Conservation (phyloP, 2,113 vertebrate species). For the Ophthalmolycus amberensis region DNA sequence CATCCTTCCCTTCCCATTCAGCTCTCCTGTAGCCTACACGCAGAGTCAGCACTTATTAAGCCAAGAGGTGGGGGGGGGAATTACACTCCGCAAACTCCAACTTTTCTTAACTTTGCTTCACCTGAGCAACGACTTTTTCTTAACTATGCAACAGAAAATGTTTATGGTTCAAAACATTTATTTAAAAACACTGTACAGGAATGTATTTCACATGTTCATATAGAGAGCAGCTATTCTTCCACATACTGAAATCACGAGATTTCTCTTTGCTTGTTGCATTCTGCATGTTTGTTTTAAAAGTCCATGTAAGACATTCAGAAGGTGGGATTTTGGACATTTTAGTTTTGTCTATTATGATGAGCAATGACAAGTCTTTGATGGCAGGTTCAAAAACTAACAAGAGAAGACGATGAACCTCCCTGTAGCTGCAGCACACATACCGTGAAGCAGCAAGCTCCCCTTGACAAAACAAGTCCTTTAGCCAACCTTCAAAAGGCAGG, state of each 20-base stretch:
- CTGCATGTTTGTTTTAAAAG: neutral
- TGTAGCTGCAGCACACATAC: neutral
- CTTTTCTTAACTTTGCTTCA: neutral
- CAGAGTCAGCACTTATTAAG: constrained; percentile 48
- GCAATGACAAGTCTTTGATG: neutral
- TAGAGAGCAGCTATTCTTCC: neutral
- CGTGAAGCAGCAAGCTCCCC: neutral
- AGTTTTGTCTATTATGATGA: neutral
- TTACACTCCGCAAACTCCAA: neutral
- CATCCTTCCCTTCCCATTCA: constrained; percentile 13
- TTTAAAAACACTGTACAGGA: constrained; percentile 54
- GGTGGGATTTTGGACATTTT: neutral
- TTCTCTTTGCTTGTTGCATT: neutral
- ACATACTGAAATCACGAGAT: neutral
- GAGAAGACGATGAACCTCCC: constrained; percentile 7
- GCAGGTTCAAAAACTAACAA: neutral
- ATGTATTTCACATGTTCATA: constrained; percentile 14
- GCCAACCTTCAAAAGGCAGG: constrained; percentile 50
- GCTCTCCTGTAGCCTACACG: neutral
- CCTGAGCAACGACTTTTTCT: neutral
- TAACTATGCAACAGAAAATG: neutral
- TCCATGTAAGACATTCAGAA: neutral
- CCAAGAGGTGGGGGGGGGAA: neutral
- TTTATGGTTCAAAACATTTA: constrained; percentile 68
- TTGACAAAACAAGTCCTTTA: constrained; percentile 35